Percentiles rank a stretch among this genome's conserved stretches.
Conservation (phyloP, 2,888 invertebrate species). For the Tachina fera region DNA sequence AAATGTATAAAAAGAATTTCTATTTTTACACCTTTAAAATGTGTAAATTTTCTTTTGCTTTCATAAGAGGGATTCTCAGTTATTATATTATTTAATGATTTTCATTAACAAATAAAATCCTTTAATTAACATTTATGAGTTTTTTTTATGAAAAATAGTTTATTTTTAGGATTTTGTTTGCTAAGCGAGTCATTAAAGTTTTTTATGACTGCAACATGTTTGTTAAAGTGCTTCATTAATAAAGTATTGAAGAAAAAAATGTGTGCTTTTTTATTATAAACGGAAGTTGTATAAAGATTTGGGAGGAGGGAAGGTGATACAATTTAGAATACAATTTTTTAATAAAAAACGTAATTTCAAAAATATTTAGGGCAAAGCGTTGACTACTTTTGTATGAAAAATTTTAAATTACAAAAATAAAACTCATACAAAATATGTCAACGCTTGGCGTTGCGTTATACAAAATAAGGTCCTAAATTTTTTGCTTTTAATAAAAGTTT, state of each 20-base stretch:
- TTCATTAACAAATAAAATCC: slow-evolving; percentile 13
- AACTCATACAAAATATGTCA: too few relatives aligned
- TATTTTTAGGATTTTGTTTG: neutral
- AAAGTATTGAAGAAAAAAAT: neutral
- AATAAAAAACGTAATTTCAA: too few relatives aligned
- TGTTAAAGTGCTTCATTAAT: neutral
- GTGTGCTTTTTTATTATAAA: neutral
- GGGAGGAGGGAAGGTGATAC: too few relatives aligned
- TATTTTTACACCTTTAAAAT: slow-evolving; percentile 50
- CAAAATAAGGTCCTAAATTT: too few relatives aligned
- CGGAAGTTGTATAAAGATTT: too few relatives aligned
- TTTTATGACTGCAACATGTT: neutral
- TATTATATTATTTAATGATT: slow-evolving; percentile 13
- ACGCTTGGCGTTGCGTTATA: too few relatives aligned
- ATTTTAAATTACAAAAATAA: too few relatives aligned
- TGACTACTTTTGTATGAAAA: too few relatives aligned
- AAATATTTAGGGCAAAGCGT: too few relatives aligned
- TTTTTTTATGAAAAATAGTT: slow-evolving; percentile 15
- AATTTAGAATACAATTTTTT: too few relatives aligned
- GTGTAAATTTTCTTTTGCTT: neutral
- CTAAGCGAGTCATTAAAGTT: neutral
- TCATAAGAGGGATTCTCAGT: neutral
- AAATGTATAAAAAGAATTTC: slow-evolving; percentile 22
- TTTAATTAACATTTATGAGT: slow-evolving; percentile 38
- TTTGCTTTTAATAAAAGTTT: too few relatives aligned